Evolutionary conservation across 1,140 invertebrate genomes (phyloP).

Genomic region (Drosophila elegans): DNA sequence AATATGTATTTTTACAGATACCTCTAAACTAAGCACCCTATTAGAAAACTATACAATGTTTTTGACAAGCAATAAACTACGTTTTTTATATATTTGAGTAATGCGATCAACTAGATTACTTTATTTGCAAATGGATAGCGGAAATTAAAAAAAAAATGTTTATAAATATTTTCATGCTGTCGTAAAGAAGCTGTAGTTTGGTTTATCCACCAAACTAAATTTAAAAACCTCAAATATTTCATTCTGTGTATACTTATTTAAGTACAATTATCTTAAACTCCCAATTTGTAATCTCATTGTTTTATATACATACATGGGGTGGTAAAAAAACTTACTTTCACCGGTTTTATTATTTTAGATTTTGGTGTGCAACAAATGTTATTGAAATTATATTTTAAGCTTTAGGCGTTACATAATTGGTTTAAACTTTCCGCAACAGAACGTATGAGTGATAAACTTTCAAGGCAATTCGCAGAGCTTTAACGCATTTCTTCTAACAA

Average conservation of each 20-base stretch:
- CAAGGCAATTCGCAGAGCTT: no score
- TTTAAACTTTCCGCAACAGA: no score
- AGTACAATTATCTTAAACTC: constrained; percentile 18
- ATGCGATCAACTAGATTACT: no score
- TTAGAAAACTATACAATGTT: not conserved
- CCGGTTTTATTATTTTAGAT: no score
- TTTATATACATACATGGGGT: constrained; percentile 22
- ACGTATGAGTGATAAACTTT: no score
- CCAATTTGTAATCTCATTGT: constrained; percentile 75
- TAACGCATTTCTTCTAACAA: no score
- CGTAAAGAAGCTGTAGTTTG: not conserved
- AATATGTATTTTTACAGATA: constrained; percentile 11
- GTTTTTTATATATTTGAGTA: no score
- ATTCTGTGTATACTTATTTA: constrained; percentile 7
- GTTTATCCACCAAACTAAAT: not conserved
- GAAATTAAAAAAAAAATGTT: not conserved
- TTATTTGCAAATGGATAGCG: no score
- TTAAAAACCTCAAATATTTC: constrained; percentile 5
- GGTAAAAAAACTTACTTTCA: no score
- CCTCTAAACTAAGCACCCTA: not conserved
- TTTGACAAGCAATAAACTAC: constrained; percentile 10
- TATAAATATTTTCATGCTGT: not conserved
- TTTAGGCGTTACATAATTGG: no score
- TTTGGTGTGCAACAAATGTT: no score
- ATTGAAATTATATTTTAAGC: no score